Base-by-base conservation (phyloP, 2,888 invertebrate genomes). In the Bhutanitis thaidina region DNA sequence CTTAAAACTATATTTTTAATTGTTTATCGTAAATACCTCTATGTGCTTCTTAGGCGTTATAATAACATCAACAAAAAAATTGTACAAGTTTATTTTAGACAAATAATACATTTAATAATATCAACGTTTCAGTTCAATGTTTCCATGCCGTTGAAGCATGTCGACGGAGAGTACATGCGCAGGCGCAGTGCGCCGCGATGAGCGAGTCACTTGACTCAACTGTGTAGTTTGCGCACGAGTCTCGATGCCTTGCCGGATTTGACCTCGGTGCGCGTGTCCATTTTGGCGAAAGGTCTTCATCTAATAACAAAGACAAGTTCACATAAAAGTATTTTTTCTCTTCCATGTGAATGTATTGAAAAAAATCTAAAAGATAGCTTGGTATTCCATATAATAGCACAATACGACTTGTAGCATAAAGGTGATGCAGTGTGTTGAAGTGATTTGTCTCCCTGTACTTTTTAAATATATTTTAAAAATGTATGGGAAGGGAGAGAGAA, bases 141-240 rank as follows among this genome's bases (percentile, higher is more conserved):
- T 80, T 0, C 85, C 83, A 55, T 87, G 87, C 9, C 85, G 61
- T 56, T 85, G 87, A 48, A 87, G 62, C 86, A 87, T 82, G 9
- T 86, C 87, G 0, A 70, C 77, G 1, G 85, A 85, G 10, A 88
- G 67, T 0, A 81, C 76, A 48, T 87, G 87, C 57, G 86, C 77
- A 1, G 86, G 87, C 55, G 80, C 86, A 0, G 86, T 81, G 14
- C 84, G 71, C 0, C 87, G 74, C 3, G 87, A 85, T 0, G 86
- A 87, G 1, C 87, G 76, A 1, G 87, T 86, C 56, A 85, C 86
- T 60, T 81, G 77, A 15, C 80, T 81, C 32, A 86, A 71, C 53
- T 86, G 87, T 4, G 87, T 84, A 0, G 81, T 80, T 47, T 74
- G 78, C 29, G 71, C 74, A 0, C 81, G 76, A 1, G 74, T 65